Evolutionary conservation across 2,113 vertebrate genomes (phyloP).

Genomic region (Corvus hawaiiensis): DNA sequence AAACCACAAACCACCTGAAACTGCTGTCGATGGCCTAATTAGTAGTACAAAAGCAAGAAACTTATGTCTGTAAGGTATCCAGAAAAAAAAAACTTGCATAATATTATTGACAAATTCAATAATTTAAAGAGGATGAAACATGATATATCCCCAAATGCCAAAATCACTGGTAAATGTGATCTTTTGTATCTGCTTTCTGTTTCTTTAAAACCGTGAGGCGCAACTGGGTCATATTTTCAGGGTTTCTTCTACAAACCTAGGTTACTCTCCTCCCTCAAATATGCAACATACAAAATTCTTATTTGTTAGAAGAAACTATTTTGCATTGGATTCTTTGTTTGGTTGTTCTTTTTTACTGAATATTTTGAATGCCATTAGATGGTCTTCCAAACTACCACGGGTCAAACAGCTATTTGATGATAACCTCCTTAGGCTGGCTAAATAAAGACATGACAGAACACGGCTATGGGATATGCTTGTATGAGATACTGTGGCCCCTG

Average conservation of each 20-base stretch:
- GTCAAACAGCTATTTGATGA: neutral
- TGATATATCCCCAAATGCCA: neutral
- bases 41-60: neutral
- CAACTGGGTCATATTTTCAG: neutral
- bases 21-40: neutral
- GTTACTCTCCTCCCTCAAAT: neutral
- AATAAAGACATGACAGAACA: neutral
- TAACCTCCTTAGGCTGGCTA: neutral
- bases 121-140: neutral
- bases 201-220: neutral
- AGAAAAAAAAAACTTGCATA: neutral
- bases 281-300: neutral
- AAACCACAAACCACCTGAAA: neutral
- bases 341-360: neutral
- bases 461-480: neutral
- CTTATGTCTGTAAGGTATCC: neutral
- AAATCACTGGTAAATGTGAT: neutral
- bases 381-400: neutral
- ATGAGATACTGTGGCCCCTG: neutral
- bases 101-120: neutral
- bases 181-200: neutral
- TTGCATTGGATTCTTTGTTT: neutral
- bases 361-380: neutral
- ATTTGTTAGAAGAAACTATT: neutral
- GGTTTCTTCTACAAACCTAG: neutral